A percentile compares a stretch with the other conserved stretches of the same genome.
phyloP scores from a whole-genome alignment of 2,888 invertebrate genomes.

The Scotopteryx bipunctaria region DNA sequence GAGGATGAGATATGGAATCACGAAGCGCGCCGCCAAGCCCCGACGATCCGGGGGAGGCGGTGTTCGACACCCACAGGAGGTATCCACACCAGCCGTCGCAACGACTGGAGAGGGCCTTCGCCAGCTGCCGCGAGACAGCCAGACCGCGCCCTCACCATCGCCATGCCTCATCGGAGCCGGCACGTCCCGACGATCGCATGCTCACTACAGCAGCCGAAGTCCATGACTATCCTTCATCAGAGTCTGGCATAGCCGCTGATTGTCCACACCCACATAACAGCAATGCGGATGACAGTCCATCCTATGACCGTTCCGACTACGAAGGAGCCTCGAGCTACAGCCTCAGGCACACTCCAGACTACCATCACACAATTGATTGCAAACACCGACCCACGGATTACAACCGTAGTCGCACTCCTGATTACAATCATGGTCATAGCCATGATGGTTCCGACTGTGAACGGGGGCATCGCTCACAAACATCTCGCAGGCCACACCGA shows the following conservation, averaged over 20 bases:
- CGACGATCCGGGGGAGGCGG: conserved; percentile 83
- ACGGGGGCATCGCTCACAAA: conserved; percentile 69
- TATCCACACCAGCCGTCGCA: conserved; percentile 82
- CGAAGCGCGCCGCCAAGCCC: conserved; percentile 83
- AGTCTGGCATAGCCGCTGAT: conserved; percentile 80
- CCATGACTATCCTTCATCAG: conserved; percentile 81
- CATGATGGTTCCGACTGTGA: conserved; percentile 71
- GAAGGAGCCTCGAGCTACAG: conserved; percentile 74
- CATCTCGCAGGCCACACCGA: conserved; percentile 65
- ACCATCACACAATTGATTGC: conserved; percentile 72
- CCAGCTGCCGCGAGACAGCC: conserved; percentile 72
- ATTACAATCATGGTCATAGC: conserved; percentile 70
- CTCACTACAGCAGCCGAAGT: conserved; percentile 77
- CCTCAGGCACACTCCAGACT: conserved; percentile 68
- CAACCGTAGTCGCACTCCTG: conserved; percentile 75
- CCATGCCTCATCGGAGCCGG: conserved; percentile 75
- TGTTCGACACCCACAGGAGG: conserved; percentile 90
- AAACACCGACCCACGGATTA: conserved; percentile 68
- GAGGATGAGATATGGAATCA: conserved; percentile 83
- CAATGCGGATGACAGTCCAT: conserved; percentile 76
- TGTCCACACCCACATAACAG: conserved; percentile 76
- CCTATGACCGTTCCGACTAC: conserved; percentile 75
- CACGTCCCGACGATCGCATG: conserved; percentile 74
- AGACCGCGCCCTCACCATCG: conserved; percentile 73
- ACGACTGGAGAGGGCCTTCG: conserved; percentile 69